Evolutionary conservation across 2,797 vertebrate genomes (phyloP), one percentile per base, ranked within the genome.

Genomic region (Pelobates cultripes): DNA sequence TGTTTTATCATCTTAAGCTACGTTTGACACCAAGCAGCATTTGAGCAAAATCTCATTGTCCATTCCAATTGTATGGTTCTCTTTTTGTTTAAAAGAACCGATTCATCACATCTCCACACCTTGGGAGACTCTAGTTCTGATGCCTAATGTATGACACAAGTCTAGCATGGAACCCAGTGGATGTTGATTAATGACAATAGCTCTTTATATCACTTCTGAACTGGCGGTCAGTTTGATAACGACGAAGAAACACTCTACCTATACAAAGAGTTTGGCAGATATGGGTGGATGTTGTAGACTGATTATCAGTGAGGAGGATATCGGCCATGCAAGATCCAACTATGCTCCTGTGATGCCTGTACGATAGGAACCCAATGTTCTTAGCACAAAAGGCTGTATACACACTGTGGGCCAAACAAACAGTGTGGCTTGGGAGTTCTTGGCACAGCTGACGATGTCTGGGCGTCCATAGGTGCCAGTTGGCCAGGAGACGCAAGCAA

Each of bases 201-300:
- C 9, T n/a, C 40, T 17, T 40, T 0, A 47, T 44, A 68, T 41
- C 45, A 70, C 68, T 77, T 40, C 12, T 82, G 63, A 63, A 73
- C 60, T n/a, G n/a, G 80, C 68, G 80, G 70, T 73, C 75, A 77
- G 61, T 64, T 44, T 57, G 43, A 60, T 68, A 53, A 77, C 45
- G 68, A 61, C 69, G 69, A 67, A 73, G 42, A 43, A 13, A 55
- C 61, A 12, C 42, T 41, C 8, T 17, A 8, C 63, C 53, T n/a
- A 40, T 72, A 71, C 61, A 73, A 82, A 73, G 63, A 43, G 60
- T 43, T 73, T 82, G 74, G 41, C 45, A 5, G 57, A 73, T 69
- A 67, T 73, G 51, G 55, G 60, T 70, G 81, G 44, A 83, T 83
- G 70, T 67, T 78, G 51, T 45, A 17, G 72, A 28, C 70, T 78